Conservation (phyloP, 1,140 invertebrate species). For the Ceratina calcarata region DNA sequence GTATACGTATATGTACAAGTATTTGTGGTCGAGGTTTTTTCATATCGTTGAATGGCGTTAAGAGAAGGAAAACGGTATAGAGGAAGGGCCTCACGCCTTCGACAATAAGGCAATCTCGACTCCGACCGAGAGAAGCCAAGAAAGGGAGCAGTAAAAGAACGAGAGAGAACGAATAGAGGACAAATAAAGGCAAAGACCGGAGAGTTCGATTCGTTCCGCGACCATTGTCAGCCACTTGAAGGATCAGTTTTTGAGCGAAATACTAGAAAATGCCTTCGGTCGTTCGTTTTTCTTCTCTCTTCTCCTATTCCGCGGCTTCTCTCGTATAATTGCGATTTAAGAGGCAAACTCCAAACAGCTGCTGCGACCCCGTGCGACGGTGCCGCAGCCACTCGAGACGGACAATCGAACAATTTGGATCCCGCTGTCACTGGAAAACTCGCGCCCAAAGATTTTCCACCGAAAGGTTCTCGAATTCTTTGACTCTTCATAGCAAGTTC, state of each 20-base stretch:
- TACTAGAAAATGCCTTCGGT: slow-evolving; percentile 55
- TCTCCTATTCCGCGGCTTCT: slow-evolving; percentile 44
- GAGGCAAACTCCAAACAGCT: slow-evolving; percentile 63
- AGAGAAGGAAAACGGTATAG: slow-evolving; percentile 65
- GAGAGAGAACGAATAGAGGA: slow-evolving; percentile 8
- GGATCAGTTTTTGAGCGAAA: slow-evolving; percentile 69
- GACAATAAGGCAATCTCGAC: slow-evolving; percentile 60
- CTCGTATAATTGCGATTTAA: slow-evolving; percentile 74
- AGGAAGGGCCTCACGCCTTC: slow-evolving; percentile 72
- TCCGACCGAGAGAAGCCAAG: not conserved
- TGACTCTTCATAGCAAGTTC: not conserved
- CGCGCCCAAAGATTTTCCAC: slow-evolving; percentile 49
- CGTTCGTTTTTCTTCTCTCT: not conserved
- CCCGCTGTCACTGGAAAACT: slow-evolving; percentile 59
- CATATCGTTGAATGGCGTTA: slow-evolving; percentile 59
- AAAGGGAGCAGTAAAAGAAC: slow-evolving; percentile 9
- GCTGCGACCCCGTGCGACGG: slow-evolving; percentile 57
- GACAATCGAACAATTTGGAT: slow-evolving; percentile 71
- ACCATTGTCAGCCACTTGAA: slow-evolving; percentile 57
- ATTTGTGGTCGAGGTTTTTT: slow-evolving; percentile 54
- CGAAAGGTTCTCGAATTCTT: not conserved
- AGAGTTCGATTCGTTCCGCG: slow-evolving; percentile 54
- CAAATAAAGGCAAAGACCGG: slow-evolving; percentile 52
- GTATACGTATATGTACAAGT: too few species aligned
- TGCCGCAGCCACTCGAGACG: slow-evolving; percentile 65